Conservation (phyloP, 1,140 invertebrate genomes). For the Microplitis demolitor region DNA sequence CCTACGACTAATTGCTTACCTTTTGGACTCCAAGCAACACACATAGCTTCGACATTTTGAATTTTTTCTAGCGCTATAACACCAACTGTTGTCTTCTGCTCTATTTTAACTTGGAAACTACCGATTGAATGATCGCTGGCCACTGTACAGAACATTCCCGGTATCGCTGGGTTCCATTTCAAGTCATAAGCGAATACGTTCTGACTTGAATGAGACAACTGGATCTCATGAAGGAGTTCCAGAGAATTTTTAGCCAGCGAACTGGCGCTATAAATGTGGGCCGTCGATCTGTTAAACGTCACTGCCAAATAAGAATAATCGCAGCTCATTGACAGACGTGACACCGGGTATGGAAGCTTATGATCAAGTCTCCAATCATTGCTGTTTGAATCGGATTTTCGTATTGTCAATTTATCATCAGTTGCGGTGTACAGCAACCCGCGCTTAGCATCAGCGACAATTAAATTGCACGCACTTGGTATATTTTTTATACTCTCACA, state of each 20-base stretch:
- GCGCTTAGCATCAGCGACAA: conserved; percentile 48
- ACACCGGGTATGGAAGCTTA: conserved; percentile 39
- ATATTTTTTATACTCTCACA: conserved; percentile 41
- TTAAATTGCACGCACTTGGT: conserved; percentile 43
- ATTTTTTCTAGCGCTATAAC: conserved; percentile 43
- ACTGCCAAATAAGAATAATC: conserved; percentile 52
- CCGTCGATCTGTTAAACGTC: conserved; percentile 36
- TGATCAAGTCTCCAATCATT: conserved; percentile 50
- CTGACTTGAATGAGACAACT: conserved; percentile 35
- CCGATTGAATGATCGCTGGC: conserved; percentile 52
- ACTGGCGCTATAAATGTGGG: conserved; percentile 49
- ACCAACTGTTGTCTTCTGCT: conserved; percentile 39
- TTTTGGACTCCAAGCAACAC: conserved; percentile 77
- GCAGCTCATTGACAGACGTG: conserved; percentile 50
- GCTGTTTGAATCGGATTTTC: conserved; percentile 37
- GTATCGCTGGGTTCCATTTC: conserved; percentile 55
- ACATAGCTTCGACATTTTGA: conserved; percentile 45
- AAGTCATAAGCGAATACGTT: conserved; percentile 43
- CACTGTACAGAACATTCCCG: conserved; percentile 51
- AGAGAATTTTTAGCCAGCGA: conserved; percentile 45
- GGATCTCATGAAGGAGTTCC: conserved; percentile 45
- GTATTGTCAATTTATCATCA: conserved; percentile 47
- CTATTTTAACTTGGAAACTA: conserved; percentile 48
- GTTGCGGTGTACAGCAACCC: conserved; percentile 54
- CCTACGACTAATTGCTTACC: conserved; percentile 78